Base-by-base conservation (phyloP, 2,797 vertebrate species). In the Phataginus tricuspis region DNA sequence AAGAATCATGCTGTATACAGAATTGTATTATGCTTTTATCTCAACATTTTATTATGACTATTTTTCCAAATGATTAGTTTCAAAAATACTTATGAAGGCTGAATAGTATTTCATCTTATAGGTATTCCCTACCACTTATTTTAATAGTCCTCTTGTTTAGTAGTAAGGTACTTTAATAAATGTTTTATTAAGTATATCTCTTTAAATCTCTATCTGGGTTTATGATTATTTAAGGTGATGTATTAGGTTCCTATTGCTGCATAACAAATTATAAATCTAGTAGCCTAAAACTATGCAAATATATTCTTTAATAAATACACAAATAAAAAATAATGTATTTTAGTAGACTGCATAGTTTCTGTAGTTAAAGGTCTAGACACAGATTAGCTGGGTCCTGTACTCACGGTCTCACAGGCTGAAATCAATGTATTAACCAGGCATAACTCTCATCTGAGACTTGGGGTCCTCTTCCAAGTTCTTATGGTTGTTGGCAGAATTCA, bases 31-130 rank as follows among this genome's bases (percentile, higher is more conserved):
- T 55, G 0, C 7, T 92, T 90, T 82, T 55, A 29, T 77, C 13
- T 90, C 68, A 21, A 12, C 23, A 90, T 77, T 77, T 90, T 94
- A 49, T 85, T 75, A 23, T 90, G 57, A 93, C n/a, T 74, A 13
- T 90, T 82, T 94, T 86, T 64, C 66, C 25, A 92, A 49, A n/a
- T 68, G 45, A 69, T 90, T 82, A 29, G 63, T 37, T 93, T 90
- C 31, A 63, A 86, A 53, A 80, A 49, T 86, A 55, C 71, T 89
- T 95, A 25, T 85, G 55, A 68, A 68, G 21, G 13, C 66, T 90
- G 45, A 59, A 37, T 79, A 68, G 45, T 92, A 90, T 66, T 85
- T 66, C n/a, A 57, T 29, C 13, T 83, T 95, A 64, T 4, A 72
- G 27, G 27, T 71, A 34, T 27, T 64, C 23, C 15, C 49, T 90